Conservation (phyloP, 2,113 vertebrate genomes). For the Otocyon megalotis region DNA sequence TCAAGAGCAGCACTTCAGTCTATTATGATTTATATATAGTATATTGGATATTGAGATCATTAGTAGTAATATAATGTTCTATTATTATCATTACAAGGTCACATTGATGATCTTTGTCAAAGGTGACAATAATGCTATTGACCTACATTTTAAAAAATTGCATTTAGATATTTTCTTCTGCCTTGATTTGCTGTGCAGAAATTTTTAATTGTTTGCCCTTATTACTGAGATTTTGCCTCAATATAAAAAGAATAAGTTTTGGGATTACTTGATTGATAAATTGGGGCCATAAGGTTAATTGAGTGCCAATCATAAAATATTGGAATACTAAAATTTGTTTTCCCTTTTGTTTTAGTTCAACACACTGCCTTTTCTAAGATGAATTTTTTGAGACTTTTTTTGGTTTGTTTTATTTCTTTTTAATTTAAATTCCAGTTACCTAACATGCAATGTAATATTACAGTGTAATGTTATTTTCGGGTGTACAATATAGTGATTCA, state of each 20-base stretch:
- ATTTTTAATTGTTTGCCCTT: slow-evolving; percentile 65
- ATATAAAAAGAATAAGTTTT: slow-evolving; percentile 59
- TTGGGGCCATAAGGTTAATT: slow-evolving; percentile 81
- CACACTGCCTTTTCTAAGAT: slow-evolving; percentile 68
- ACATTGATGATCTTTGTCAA: slow-evolving; percentile 74
- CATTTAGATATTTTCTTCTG: slow-evolving; percentile 78
- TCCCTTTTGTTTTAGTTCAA: slow-evolving; percentile 71
- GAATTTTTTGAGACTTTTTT: background rate
- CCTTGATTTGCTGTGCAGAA: slow-evolving; percentile 71
- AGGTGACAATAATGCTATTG: slow-evolving; percentile 77
- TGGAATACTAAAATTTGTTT: slow-evolving; percentile 60
- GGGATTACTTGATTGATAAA: slow-evolving; percentile 72
- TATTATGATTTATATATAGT: slow-evolving; percentile 74
- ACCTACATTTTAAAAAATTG: slow-evolving; percentile 45
- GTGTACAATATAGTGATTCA: background rate
- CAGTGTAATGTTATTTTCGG: background rate
- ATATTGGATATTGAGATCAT: slow-evolving; percentile 74
- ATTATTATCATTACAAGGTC: slow-evolving; percentile 73
- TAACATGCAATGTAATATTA: background rate
- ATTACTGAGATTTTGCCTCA: slow-evolving; percentile 61
- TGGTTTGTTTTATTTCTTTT: background rate
- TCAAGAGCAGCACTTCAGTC: slow-evolving; percentile 69
- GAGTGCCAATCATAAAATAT: slow-evolving; percentile 78
- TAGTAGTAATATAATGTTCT: slow-evolving; percentile 71
- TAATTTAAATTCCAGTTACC: background rate